Evolutionary conservation across 1,140 invertebrate genomes (phyloP).

Genomic region (Sinonovacula constricta): DNA sequence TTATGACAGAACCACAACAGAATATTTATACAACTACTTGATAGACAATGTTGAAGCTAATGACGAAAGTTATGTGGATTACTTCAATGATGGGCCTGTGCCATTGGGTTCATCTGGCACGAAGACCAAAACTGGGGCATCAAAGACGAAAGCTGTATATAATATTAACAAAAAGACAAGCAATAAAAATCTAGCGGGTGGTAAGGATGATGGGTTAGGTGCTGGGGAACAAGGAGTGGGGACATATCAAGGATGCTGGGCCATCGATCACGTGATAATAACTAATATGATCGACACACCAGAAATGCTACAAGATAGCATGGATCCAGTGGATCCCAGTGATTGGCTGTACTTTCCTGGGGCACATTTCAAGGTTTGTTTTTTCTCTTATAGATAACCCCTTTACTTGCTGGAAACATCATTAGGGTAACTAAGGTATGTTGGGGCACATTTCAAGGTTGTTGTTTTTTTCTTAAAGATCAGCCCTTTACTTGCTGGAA

Average conservation of each 20-base stretch:
- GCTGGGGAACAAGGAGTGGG: conserved; percentile 26
- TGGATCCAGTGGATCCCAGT: conserved; percentile 77
- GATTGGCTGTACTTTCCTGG: conserved; percentile 79
- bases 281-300: conserved; percentile 75
- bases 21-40: no score
- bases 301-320: conserved; percentile 70
- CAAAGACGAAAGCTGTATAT: background rate
- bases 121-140: conserved; percentile 18
- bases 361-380: conserved; percentile 71
- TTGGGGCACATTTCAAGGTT: no score
- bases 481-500: no score
- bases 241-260: conserved; percentile 74
- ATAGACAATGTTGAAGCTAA: background rate
- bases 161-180: conserved; percentile 2
- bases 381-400: conserved; percentile 9
- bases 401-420: no score
- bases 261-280: conserved; percentile 77
- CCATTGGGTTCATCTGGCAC: conserved; percentile 3
- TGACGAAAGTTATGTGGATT: background rate
- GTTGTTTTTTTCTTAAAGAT: no score
- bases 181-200: background rate
- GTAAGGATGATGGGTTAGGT: background rate
- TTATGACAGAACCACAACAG: no score
- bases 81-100: conserved; percentile 3
- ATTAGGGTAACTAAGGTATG: no score